These are phyloP conservation scores for Seira musarum DNA, from an alignment of 2,888 invertebrate genomes.

Conservation along the genomic window DNA sequence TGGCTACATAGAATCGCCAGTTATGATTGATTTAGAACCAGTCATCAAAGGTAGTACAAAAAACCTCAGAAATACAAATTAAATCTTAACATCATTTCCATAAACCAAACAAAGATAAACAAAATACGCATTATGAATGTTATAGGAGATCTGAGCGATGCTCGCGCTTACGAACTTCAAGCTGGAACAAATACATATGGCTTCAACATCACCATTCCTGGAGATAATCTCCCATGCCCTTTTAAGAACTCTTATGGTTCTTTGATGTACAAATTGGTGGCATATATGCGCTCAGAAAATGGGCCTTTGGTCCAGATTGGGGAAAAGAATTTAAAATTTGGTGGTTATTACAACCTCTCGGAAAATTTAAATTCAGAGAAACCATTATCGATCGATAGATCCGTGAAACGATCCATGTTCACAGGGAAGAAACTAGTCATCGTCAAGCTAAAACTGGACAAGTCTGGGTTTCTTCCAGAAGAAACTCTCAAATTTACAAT, in stretches of 20 bases:
- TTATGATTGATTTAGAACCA: constrained; percentile 47
- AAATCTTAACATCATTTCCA: background rate
- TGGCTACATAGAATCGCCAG: constrained; percentile 46
- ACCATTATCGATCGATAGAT: constrained; percentile 19
- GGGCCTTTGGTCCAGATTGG: constrained; percentile 37
- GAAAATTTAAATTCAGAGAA: constrained; percentile 11
- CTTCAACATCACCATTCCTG: constrained; percentile 42
- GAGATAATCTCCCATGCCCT: constrained; percentile 38
- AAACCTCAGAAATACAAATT: background rate
- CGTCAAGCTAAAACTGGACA: constrained; percentile 22
- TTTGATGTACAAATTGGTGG: constrained; percentile 32
- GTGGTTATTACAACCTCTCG: constrained; percentile 46
- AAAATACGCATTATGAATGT: background rate
- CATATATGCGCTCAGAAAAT: constrained; percentile 41
- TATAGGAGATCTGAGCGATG: constrained; percentile 22
- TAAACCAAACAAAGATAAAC: background rate
- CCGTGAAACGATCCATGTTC: constrained; percentile 46
- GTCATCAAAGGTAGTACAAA: constrained; percentile 40
- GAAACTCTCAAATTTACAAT: constrained; percentile 29
- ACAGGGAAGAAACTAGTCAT: constrained; percentile 27
- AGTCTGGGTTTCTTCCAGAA: constrained; percentile 39
- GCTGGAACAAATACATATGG: constrained; percentile 45
- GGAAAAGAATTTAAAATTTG: constrained; percentile 34
- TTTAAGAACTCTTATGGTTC: constrained; percentile 47
- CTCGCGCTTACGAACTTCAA: constrained; percentile 40